These are phyloP conservation scores for Macrosoma leucophasiata DNA, from an alignment of 2,888 invertebrate species.

Conservation along the genomic window DNA sequence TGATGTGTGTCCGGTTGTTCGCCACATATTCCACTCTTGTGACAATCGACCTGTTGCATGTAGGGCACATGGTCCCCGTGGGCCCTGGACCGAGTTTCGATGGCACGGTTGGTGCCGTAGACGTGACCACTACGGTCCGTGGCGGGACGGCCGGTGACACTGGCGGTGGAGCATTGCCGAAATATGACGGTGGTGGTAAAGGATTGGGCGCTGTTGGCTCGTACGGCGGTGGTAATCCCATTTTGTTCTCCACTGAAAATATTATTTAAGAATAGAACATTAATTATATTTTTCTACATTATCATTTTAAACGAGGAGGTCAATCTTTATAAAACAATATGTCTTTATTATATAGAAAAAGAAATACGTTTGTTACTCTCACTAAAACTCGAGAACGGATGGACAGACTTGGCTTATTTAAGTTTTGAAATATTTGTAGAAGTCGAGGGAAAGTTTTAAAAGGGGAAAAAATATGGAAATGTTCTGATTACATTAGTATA, in stretches of 20 bases:
- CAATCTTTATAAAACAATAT: no score
- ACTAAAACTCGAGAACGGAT: no score
- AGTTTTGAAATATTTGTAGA: no score
- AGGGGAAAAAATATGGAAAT: no score
- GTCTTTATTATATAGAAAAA: no score
- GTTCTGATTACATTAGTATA: no score
- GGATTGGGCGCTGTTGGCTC: conserved; percentile 53
- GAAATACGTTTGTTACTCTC: no score
- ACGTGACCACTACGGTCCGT: conserved; percentile 54
- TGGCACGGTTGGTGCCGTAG: conserved; percentile 28
- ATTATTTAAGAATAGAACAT: background rate
- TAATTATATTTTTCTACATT: background rate
- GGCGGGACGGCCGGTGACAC: conserved; percentile 42
- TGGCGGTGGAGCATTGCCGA: conserved; percentile 56
- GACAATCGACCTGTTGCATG: conserved; percentile 58
- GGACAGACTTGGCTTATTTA: no score
- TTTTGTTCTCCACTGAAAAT: conserved; percentile 69
- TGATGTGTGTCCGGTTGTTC: conserved; percentile 62
- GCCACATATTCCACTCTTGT: conserved; percentile 62
- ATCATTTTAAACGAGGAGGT: no score
- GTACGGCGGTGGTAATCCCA: conserved; percentile 66
- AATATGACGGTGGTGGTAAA: conserved; percentile 62
- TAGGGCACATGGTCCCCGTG: conserved; percentile 54
- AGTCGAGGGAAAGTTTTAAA: no score
- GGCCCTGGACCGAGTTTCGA: conserved; percentile 59